Base-by-base conservation (phyloP, 35 echinoderm and acorn worm genomes). In the Strongylocentrotus purpuratus region DNA sequence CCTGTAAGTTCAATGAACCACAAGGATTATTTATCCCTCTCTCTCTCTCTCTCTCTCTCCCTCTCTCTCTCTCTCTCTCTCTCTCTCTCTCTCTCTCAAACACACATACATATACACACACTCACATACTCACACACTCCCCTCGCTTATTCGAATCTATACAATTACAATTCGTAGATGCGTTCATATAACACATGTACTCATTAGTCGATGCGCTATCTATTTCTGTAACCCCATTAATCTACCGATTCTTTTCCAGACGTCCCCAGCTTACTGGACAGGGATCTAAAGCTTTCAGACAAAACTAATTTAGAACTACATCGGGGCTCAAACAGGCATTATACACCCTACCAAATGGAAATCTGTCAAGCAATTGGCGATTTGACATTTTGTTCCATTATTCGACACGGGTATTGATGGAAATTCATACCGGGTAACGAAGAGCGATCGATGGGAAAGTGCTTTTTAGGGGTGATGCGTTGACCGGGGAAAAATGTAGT, bases 281-380 rank as follows among this genome's bases (percentile, higher is more conserved):
- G 65, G 65, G 65, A 78, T 78, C 65, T 78, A 22, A 78, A 78
- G 65, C 65, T 78, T 78, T 78, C 65, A 78, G 65, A 78, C 65
- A 9, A 78, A 78, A 28, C 65, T 78, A 78, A 78, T 78, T 78
- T 22, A 78, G 65, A 78, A 78, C 22, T 78, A 78, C 20, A 28
- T 78, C 22, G 20, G 4, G 65, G 65, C 65, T n/a, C 65, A 78
- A 78, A 78, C 20, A 78, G 65, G 20, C 22, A 78, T 25, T 28
- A 78, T 78, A 78, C 65, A 28, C 65, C 65, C 20, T 78, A 6
- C 65, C 20, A 22, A 71, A 20, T 71, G 22, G 61, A 71, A 71
- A 71, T 71, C 61, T 71, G 18, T 71, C 61, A 71, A 71, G 61
- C 61, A 71, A 78, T 78, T 78, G 65, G 65, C 65, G 65, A 22